A percentile compares a stretch with the other conserved stretches of the same genome.
phyloP scores from a whole-genome alignment of 2,797 vertebrate species.

The Petrocephalus sullivani region DNA sequence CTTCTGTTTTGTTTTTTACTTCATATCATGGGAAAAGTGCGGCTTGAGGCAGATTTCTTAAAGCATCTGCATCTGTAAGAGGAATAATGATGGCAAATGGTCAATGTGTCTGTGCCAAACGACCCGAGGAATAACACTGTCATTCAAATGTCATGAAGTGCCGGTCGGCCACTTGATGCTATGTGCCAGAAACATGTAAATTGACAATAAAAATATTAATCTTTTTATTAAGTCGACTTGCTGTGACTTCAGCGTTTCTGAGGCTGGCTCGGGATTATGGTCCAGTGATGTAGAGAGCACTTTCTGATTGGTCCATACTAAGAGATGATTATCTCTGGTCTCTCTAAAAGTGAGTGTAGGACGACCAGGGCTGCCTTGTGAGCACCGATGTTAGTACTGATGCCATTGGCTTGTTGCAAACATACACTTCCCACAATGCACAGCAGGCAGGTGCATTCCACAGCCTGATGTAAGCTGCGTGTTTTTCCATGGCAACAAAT shows the following conservation, averaged over 20 bases:
- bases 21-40: conserved; percentile 15
- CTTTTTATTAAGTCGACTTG: conserved; percentile 12
- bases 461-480: neutral
- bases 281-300: neutral
- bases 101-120: conserved; percentile 20
- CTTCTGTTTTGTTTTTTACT: neutral
- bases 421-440: conserved; percentile 16
- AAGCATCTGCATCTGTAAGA: neutral
- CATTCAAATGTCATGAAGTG: conserved; percentile 18
- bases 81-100: neutral
- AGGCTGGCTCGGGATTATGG: conserved; percentile 1
- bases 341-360: neutral
- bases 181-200: conserved; percentile 22
- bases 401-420: neutral
- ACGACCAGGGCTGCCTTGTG: neutral
- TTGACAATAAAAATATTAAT: conserved; percentile 18
- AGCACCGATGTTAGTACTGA: neutral
- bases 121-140: neutral
- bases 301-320: neutral
- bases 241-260: conserved; percentile 16
- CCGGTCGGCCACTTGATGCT: conserved; percentile 18
- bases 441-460: conserved; percentile 1
- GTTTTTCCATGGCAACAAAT: conserved; percentile 4
- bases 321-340: neutral
- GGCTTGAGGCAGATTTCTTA: neutral